Conservation (phyloP, 2,888 invertebrate genomes). For the Alentia gelatinosa region DNA sequence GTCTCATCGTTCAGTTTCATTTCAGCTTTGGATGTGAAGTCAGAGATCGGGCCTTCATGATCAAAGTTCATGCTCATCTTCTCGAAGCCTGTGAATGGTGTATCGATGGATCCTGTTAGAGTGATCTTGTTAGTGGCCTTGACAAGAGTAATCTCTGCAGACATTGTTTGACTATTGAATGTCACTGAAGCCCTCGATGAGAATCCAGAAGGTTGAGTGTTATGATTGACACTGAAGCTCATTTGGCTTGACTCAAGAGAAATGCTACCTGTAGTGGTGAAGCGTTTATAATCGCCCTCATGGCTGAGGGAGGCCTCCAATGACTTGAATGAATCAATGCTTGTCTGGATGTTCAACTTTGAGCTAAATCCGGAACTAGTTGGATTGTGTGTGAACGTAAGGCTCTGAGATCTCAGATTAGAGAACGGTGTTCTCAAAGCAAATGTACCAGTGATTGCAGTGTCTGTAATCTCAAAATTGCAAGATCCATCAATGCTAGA, state of each 20-base stretch:
- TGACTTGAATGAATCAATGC: background rate
- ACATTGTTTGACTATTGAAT: background rate
- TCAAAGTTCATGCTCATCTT: background rate
- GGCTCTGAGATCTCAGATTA: conserved; percentile 22
- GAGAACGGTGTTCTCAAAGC: conserved; percentile 44
- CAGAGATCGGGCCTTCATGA: background rate
- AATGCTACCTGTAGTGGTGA: background rate
- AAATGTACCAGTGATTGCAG: conserved; percentile 6
- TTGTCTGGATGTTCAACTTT: conserved; percentile 4
- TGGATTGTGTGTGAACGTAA: background rate
- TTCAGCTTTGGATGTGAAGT: background rate
- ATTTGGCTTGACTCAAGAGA: background rate
- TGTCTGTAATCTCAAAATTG: conserved; percentile 14
- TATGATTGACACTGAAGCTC: background rate
- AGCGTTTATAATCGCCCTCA: background rate
- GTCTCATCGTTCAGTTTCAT: conserved; percentile 14
- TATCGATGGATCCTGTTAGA: background rate
- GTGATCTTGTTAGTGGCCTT: background rate
- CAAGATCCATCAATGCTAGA: background rate
- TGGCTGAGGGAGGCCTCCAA: background rate
- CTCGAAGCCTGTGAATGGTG: background rate
- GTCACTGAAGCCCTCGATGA: background rate
- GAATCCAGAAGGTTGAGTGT: background rate
- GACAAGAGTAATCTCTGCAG: background rate
- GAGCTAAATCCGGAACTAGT: background rate